phyloP scores from a whole-genome alignment of 2,797 vertebrate genomes.

The Typhlichthys subterraneus region DNA sequence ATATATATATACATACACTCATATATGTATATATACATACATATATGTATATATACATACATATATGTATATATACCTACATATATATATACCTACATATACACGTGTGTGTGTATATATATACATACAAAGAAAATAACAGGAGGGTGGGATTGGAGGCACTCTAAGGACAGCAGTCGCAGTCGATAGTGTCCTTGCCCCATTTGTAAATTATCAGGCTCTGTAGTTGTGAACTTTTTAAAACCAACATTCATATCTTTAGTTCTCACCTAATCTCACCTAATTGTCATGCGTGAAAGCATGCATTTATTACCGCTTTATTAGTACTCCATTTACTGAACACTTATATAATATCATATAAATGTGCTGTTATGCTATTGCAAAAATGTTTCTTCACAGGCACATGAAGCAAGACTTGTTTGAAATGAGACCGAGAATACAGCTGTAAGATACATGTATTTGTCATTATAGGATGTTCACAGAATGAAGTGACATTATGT shows the following conservation, averaged over 20 bases:
- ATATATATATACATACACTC: constrained; percentile 75
- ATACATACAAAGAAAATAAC: constrained; percentile 51
- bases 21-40: constrained; percentile 29
- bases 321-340: constrained; percentile 47
- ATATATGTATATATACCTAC: constrained; percentile 26
- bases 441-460: constrained; percentile 25
- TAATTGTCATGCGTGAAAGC: constrained; percentile 43
- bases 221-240: constrained; percentile 55
- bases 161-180: constrained; percentile 80
- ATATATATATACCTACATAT: no score
- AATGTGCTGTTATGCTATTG: constrained; percentile 1
- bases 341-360: constrained; percentile 26
- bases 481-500: constrained; percentile 58
- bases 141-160: constrained; percentile 78
- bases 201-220: constrained; percentile 61
- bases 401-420: no score
- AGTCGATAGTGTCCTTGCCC: constrained; percentile 62
- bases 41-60: constrained; percentile 40
- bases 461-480: constrained; percentile 43
- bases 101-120: constrained; percentile 29
- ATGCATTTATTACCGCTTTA: constrained; percentile 53
- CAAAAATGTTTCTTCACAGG: not conserved
- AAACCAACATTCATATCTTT: constrained; percentile 45
- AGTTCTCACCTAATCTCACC: constrained; percentile 47
- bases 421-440: constrained; percentile 21